These are phyloP conservation scores for Caenorhabditis virilis DNA, from an alignment of 2,888 invertebrate species.

Conservation along the genomic window DNA sequence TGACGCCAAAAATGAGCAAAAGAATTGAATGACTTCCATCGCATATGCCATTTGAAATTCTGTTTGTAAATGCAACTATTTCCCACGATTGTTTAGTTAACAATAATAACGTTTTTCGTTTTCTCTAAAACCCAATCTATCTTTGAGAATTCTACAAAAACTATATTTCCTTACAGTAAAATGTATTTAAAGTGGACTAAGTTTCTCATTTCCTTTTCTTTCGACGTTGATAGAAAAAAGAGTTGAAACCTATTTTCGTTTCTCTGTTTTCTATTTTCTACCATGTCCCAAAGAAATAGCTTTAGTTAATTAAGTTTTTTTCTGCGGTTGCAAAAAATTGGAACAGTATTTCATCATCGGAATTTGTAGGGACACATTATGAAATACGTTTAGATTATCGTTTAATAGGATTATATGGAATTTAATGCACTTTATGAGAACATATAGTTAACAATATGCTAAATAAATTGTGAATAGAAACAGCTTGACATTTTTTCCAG, in stretches of 20 bases:
- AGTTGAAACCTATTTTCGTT: too few relatives aligned
- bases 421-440: background rate
- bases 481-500: slow-evolving; percentile 24
- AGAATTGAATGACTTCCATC: slow-evolving; percentile 24
- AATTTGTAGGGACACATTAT: background rate
- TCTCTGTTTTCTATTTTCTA: too few relatives aligned
- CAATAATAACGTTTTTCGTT: slow-evolving; percentile 6
- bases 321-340: too few relatives aligned
- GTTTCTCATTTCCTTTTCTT: background rate
- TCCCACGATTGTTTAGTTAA: slow-evolving; percentile 37
- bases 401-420: background rate
- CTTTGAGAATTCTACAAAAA: background rate
- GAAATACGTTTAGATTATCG: too few relatives aligned
- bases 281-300: too few relatives aligned
- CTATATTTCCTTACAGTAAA: background rate
- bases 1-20: slow-evolving; percentile 15
- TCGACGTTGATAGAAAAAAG: background rate
- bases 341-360: too few relatives aligned
- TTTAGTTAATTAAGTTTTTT: slow-evolving; percentile 5
- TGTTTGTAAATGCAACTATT: slow-evolving; percentile 1
- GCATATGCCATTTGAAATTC: slow-evolving; percentile 5
- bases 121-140: too few relatives aligned
- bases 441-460: background rate
- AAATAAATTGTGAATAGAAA: background rate
- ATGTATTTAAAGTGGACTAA: background rate